Base-by-base conservation (phyloP, 1,140 invertebrate species). In the Bombus confusus region DNA sequence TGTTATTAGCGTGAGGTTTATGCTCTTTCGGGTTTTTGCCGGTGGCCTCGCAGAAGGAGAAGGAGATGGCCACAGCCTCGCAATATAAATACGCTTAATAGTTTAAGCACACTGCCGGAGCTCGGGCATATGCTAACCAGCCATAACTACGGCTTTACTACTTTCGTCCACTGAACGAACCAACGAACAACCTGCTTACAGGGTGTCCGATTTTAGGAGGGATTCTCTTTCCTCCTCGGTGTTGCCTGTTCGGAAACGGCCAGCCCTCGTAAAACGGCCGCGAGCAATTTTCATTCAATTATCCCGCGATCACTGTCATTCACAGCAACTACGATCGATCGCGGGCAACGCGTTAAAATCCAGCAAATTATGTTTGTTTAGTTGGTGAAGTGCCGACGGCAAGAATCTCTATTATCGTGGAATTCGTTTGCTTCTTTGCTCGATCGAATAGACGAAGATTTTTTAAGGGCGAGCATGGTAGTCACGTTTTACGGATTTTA, bases 81-180 rank as follows among this genome's bases (percentile, higher is more conserved):
- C 93, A 95, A 94, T 95, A 95, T 95, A 94, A 95, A 95, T 95
- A 95, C 94, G 92, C 92, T 94, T 95, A 94, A 95, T 95, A 94
- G 94, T 94, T 95, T 95, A 95, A 94, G 94, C 93, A 94, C 93
- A 94, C 93, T 92, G 92, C 91, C 90, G 86, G 90, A 90, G 87
- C 90, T 86, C 85, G 71, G 83, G 91, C 91, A 91, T 95, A 95
- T 95, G 94, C 94, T 95, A 95, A 95, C 94, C 93, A 95, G 93
- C 92, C 91, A 94, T 95, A 95, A 95, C 94, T 93, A 93, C 91
- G 89, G 85, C 90, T 95, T 94, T 94, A 95, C 93, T 94, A 94
- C 94, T 94, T 93, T 94, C 86, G 90, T 92, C 83, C 89, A 88
- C 62, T 87, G 87, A 82, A 83, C 88, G 72, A 75, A 43, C 28